phyloP scores from a whole-genome alignment of 2,113 vertebrate species.

The Paradoxurus hermaphroditus region DNA sequence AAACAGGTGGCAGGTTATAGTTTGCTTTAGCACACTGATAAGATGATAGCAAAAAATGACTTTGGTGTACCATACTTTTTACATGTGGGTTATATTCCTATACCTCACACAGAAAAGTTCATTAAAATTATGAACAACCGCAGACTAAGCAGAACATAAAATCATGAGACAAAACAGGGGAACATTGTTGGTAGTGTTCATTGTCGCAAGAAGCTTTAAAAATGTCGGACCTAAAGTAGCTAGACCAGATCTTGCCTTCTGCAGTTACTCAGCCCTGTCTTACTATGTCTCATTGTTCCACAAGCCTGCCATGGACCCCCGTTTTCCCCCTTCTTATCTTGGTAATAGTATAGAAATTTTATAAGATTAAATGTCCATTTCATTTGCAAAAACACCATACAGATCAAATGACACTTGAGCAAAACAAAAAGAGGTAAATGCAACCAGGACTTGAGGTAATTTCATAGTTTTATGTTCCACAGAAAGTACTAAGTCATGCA shows the following conservation, averaged over 20 bases:
- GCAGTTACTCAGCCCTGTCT: background rate
- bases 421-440: background rate
- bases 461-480: background rate
- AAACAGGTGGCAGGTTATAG: background rate
- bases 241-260: background rate
- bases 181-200: background rate
- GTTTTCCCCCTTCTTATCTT: background rate
- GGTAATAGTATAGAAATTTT: background rate
- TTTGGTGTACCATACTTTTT: conserved; percentile 18
- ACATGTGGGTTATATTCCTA: background rate
- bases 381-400: background rate
- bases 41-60: background rate
- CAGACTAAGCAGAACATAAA: background rate
- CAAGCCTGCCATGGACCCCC: background rate
- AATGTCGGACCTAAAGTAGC: background rate
- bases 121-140: background rate
- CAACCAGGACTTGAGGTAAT: background rate
- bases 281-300: background rate
- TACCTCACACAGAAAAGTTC: conserved; percentile 8
- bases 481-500: background rate
- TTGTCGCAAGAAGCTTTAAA: conserved; percentile 15
- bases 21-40: background rate
- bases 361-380: background rate
- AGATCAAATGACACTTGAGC: background rate
- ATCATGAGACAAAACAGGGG: background rate